Conservation (phyloP, 1,140 invertebrate species). For the Potamilus streckersoni region DNA sequence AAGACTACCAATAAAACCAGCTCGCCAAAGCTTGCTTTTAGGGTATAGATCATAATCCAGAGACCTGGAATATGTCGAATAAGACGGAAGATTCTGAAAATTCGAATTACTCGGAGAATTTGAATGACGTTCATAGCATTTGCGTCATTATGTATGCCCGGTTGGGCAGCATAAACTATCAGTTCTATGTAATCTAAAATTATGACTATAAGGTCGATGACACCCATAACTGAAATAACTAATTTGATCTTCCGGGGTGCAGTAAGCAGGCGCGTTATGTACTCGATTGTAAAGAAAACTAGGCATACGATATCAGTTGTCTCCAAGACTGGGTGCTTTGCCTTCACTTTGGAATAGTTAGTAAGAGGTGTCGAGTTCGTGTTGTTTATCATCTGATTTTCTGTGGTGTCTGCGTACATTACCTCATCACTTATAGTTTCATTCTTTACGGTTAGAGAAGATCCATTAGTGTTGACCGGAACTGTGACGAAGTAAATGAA, state of each 20-base stretch:
- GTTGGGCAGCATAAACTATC: constrained; percentile 21
- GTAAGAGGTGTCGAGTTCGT: not conserved
- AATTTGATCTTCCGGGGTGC: constrained; percentile 63
- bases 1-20: constrained; percentile 97
- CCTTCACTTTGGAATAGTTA: not conserved
- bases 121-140: constrained; percentile 12
- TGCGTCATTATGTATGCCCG: not conserved
- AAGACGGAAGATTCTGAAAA: constrained; percentile 44
- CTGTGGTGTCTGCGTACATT: not conserved
- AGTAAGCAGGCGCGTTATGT: constrained; percentile 61
- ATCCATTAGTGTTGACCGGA: too few relatives aligned
- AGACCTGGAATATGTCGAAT: constrained; percentile 89
- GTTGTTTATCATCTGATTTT: not conserved
- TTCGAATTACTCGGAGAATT: constrained; percentile 38
- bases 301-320: constrained; percentile 61
- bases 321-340: constrained; percentile 31
- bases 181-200: constrained; percentile 60
- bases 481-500: constrained; percentile 17
- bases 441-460: not conserved
- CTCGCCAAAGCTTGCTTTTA: constrained; percentile 98
- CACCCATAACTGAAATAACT: constrained; percentile 68
- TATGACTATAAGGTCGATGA: constrained; percentile 67
- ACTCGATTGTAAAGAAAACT: constrained; percentile 68
- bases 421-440: not conserved
- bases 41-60: constrained; percentile 96